Conservation (phyloP, 2,113 vertebrate species). For the Callithrix jacchus region DNA sequence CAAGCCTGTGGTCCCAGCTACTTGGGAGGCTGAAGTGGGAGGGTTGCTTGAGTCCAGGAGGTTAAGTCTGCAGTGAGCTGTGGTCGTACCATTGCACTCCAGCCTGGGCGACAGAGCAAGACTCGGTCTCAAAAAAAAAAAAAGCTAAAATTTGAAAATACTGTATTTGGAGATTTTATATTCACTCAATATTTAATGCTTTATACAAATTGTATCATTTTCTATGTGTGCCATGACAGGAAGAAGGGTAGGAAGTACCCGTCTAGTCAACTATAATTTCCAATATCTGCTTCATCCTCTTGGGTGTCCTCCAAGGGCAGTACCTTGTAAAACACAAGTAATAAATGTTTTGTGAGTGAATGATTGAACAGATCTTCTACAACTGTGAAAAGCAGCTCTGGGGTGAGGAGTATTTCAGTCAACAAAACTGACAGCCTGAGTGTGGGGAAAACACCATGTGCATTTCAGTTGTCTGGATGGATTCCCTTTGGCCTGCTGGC, state of each 20-base stretch:
- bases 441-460: rapidly evolving
- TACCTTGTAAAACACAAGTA: not conserved
- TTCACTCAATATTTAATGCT: no score
- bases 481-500: not conserved
- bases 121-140: no score
- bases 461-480: rapidly evolving
- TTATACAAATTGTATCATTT: not conserved
- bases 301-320: not conserved
- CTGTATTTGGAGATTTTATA: no score
- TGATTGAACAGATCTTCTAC: not conserved
- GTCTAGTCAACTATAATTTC: not conserved
- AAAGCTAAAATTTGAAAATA: no score
- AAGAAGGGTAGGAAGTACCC: not conserved
- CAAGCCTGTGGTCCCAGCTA: no score
- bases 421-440: not conserved
- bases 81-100: no score
- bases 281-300: not conserved
- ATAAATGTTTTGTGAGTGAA: not conserved
- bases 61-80: no score
- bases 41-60: no score
- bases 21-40: no score
- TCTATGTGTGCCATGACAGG: not conserved
- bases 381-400: not conserved
- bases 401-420: not conserved
- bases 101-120: no score